Evolutionary conservation across 2,888 invertebrate genomes (phyloP).

Genomic region (Diaperis boleti): DNA sequence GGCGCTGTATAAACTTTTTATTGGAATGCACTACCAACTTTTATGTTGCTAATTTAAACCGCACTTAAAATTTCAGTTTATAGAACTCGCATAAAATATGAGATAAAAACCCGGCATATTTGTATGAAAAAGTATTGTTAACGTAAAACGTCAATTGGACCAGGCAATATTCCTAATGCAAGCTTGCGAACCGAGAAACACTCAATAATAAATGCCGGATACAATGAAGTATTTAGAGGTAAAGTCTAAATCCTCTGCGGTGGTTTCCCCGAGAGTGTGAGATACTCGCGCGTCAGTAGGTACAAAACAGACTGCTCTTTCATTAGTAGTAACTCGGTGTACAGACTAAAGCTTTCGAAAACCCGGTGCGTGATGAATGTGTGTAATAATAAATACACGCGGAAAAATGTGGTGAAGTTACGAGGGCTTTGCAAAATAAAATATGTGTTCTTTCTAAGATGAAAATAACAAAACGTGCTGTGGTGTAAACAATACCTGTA

Average conservation of each 20-base stretch:
- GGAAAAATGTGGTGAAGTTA: neutral
- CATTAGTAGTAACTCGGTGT: constrained; percentile 19
- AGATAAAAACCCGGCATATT: neutral
- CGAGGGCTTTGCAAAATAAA: too few species aligned
- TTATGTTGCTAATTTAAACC: neutral
- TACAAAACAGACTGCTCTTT: constrained; percentile 28
- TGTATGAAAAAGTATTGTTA: neutral
- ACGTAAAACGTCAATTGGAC: constrained; percentile 15
- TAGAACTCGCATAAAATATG: neutral
- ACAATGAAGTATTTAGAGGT: constrained; percentile 24
- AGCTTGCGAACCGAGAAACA: constrained; percentile 5
- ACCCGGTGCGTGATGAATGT: constrained; percentile 11
- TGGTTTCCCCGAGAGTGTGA: constrained; percentile 10
- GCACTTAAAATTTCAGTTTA: neutral
- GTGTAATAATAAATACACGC: constrained; percentile 1
- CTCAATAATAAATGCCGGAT: constrained; percentile 22
- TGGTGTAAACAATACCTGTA: too few species aligned
- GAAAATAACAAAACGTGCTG: too few species aligned
- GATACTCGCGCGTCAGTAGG: constrained; percentile 18
- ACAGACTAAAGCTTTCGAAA: constrained; percentile 19
- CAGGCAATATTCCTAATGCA: constrained; percentile 5
- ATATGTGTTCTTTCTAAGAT: too few species aligned
- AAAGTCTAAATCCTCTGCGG: constrained; percentile 22
- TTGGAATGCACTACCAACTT: too few species aligned
- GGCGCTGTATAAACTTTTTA: too few species aligned